Conservation (phyloP, 2,113 vertebrate species). For the Megaceryle torquata region DNA sequence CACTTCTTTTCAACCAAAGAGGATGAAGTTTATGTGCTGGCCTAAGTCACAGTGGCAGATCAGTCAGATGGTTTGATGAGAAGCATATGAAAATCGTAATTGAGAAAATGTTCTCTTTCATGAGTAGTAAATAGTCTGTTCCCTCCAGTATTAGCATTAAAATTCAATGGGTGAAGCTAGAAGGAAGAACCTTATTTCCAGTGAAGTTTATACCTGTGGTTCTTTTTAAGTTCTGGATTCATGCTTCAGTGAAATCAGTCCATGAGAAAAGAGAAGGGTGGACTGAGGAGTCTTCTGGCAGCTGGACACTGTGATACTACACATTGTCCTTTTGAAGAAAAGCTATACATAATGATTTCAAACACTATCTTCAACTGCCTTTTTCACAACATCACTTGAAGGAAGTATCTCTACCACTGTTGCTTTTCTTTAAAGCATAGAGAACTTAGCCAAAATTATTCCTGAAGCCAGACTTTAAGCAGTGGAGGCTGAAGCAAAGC, state of each 20-base stretch:
- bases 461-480: neutral
- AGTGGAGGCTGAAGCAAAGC: too few relatives aligned
- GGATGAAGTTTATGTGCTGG: neutral
- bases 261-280: neutral
- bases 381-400: neutral
- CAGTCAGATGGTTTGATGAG: neutral
- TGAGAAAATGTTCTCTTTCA: neutral
- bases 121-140: neutral
- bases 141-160: neutral
- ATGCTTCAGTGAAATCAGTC: neutral
- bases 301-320: neutral
- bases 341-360: neutral
- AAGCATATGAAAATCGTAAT: neutral
- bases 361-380: neutral
- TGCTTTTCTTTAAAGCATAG: neutral
- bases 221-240: neutral
- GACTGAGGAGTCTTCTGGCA: neutral
- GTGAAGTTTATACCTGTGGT: neutral
- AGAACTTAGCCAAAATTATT: neutral
- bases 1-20: neutral
- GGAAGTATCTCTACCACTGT: neutral
- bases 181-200: neutral
- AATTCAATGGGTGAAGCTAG: neutral
- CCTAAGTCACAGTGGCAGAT: neutral
- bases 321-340: neutral